Conservation (phyloP, 2,888 invertebrate species). For the Dioctria linearis region DNA sequence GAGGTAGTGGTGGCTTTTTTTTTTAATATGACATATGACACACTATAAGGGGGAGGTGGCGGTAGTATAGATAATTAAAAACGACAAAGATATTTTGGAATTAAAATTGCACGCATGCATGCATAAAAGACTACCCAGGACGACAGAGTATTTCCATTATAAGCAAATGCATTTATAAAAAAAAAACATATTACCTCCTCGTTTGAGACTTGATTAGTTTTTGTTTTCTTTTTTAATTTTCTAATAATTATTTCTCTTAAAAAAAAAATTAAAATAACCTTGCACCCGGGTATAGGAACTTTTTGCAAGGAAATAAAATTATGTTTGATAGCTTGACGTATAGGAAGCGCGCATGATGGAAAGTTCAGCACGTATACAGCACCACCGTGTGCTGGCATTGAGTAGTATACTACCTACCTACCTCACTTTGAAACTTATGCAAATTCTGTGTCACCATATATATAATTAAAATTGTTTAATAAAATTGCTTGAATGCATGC, state of each 20-base stretch:
- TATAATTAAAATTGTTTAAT: constrained; percentile 25
- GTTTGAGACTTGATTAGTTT: not conserved
- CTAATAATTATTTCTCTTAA: not conserved
- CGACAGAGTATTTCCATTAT: not conserved
- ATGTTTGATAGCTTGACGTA: not conserved
- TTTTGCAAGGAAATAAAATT: not conserved
- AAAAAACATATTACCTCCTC: not conserved
- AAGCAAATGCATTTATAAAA: not conserved
- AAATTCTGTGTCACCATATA: constrained; percentile 39
- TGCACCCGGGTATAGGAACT: not conserved
- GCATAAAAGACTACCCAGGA: too few species aligned
- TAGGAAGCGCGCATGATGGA: not conserved
- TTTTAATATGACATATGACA: too few species aligned
- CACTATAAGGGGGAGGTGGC: too few species aligned
- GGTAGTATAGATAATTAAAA: too few species aligned
- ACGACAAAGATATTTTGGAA: too few species aligned
- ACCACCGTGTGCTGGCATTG: constrained; percentile 3
- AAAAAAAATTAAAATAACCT: not conserved
- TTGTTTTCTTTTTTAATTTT: not conserved
- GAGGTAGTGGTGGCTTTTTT: too few species aligned
- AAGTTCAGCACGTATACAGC: not conserved
- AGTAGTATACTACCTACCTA: not conserved
- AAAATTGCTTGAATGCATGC: not conserved
- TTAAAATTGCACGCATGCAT: too few species aligned
- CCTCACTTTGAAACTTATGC: constrained; percentile 24